These are phyloP conservation scores for Drosophila macrothrix DNA, from an alignment of 2,888 invertebrate genomes.

Conservation along the genomic window DNA sequence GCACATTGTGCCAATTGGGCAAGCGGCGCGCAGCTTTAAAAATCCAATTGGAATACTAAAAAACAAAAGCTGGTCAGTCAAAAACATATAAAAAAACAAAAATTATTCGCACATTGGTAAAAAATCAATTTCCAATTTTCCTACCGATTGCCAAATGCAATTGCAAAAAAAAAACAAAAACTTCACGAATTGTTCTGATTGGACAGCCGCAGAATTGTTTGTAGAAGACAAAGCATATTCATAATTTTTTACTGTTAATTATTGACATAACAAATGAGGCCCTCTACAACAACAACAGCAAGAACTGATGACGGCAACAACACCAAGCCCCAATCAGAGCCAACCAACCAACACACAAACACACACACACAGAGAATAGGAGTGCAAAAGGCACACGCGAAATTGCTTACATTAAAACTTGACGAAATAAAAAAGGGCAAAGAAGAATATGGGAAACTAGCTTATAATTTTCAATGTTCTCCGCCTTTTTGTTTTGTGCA, in stretches of 20 bases:
- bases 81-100: conserved; percentile 36
- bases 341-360: conserved; percentile 22
- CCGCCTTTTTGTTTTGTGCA: conserved; percentile 44
- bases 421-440: conserved; percentile 45
- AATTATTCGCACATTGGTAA: conserved; percentile 72
- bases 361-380: conserved; percentile 24
- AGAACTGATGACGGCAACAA: conserved; percentile 71
- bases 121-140: conserved; percentile 63
- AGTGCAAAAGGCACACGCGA: conserved; percentile 62
- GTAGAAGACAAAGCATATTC: conserved; percentile 22
- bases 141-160: conserved; percentile 70
- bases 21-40: conserved; percentile 41
- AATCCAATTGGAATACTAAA: conserved; percentile 57
- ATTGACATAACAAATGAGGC: conserved; percentile 76
- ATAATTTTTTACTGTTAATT: conserved; percentile 67
- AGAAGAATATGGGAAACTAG: conserved; percentile 48
- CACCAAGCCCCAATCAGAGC: conserved; percentile 51
- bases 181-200: conserved; percentile 35
- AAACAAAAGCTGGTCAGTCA: conserved; percentile 39
- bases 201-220: conserved; percentile 26
- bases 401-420: conserved; percentile 62
- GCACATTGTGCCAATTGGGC: conserved; percentile 67
- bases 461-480: conserved; percentile 55
- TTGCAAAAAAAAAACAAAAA: conserved; percentile 36
- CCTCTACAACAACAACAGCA: conserved; percentile 25